Evolutionary conservation across 1,140 invertebrate species (phyloP).

Genomic region (Sycophaga agraensis): DNA sequence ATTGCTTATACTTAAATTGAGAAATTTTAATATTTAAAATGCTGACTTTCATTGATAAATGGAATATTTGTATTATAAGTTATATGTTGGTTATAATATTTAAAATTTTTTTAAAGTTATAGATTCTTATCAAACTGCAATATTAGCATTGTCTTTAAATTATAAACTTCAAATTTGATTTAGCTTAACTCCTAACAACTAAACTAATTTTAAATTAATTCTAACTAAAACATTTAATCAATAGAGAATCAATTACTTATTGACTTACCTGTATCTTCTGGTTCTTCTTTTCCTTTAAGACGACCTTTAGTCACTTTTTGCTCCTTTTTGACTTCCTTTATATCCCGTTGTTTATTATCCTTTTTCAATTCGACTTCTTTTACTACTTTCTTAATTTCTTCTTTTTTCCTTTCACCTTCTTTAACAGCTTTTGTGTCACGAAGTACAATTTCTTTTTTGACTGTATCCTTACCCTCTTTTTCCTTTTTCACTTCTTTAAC

Average conservation of each 20-base stretch:
- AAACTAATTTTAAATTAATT: too few species aligned
- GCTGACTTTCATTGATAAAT: too few species aligned
- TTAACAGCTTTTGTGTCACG: slow-evolving; percentile 56
- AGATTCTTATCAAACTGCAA: too few species aligned
- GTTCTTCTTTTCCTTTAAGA: slow-evolving; percentile 53
- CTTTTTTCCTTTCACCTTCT: slow-evolving; percentile 56
- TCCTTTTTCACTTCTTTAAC: slow-evolving; percentile 57
- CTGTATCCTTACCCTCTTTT: slow-evolving; percentile 53
- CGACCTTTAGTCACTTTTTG: slow-evolving; percentile 49
- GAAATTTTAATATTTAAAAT: too few species aligned
- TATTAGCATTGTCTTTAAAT: too few species aligned
- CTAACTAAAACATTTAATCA: not conserved
- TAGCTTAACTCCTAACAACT: too few species aligned
- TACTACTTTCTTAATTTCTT: slow-evolving; percentile 49
- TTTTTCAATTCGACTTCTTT: slow-evolving; percentile 53
- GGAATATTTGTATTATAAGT: too few species aligned
- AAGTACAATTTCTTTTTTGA: slow-evolving; percentile 53
- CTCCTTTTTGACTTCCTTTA: slow-evolving; percentile 53
- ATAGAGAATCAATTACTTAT: not conserved
- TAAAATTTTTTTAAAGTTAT: too few species aligned
- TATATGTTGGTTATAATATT: too few species aligned
- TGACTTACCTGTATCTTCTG: slow-evolving; percentile 42
- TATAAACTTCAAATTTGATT: too few species aligned
- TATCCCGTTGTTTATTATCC: slow-evolving; percentile 49
- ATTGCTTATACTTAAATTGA: too few species aligned